A percentile compares a stretch with the other conserved stretches of the same genome.
Conservation (phyloP, 2,888 invertebrate species). For the Tenthredo mesomela region DNA sequence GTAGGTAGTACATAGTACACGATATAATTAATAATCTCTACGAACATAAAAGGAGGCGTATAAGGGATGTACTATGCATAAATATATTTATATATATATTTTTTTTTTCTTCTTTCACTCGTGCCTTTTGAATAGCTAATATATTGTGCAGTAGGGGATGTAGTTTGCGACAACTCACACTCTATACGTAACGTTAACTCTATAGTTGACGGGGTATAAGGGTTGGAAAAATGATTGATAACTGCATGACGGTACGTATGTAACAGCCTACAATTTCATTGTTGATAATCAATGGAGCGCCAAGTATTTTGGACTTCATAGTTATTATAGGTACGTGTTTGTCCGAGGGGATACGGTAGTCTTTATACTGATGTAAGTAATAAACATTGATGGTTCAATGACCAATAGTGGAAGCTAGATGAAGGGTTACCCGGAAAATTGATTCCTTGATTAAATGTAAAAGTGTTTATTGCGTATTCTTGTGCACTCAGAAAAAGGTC, state of each 20-base stretch:
- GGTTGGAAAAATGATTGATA: slow-evolving; percentile 45
- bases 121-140: slow-evolving; percentile 26
- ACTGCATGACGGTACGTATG: slow-evolving; percentile 7
- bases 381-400: slow-evolving; percentile 12
- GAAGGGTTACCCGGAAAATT: neutral
- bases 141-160: neutral
- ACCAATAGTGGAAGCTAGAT: neutral
- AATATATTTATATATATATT: neutral
- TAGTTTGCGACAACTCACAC: neutral
- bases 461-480: neutral
- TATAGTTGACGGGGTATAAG: slow-evolving; percentile 13
- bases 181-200: slow-evolving; percentile 18
- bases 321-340: neutral
- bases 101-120: neutral
- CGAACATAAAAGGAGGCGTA: neutral
- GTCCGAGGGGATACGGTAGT: neutral
- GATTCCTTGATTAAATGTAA: neutral
- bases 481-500: no score
- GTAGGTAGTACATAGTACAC: neutral
- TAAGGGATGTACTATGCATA: neutral
- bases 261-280: slow-evolving; percentile 27
- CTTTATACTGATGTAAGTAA: slow-evolving; percentile 3
- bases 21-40: slow-evolving; percentile 3
- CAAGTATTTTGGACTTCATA: slow-evolving; percentile 33
- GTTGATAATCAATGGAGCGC: slow-evolving; percentile 33